Evolutionary conservation across 2,113 vertebrate species (phyloP), one percentile per base, ranked within the genome.

Genomic region (Tachuris rubrigastra): DNA sequence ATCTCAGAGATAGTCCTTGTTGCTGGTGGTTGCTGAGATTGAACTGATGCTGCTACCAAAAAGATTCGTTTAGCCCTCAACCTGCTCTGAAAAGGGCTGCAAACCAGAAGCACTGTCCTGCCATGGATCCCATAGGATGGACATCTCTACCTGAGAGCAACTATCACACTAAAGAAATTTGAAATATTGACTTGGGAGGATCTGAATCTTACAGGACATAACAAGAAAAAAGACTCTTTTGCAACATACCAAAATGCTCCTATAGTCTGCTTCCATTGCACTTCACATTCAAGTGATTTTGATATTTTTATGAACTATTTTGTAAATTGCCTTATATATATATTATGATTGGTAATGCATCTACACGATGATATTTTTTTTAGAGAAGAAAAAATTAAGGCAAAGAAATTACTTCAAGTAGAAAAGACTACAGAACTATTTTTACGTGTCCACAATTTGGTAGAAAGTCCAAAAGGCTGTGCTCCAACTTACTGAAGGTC

Each of bases 391-490:
- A 80, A 20, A 39, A 55, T 33, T 46, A 37, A 69, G 12, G 15
- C 11, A 53, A 60, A 65, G 9, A 52, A n/a, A 88, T 24, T 33
- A 60, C 2, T 21, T 60, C 23, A 55, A 65, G 56, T 4, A 65
- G 6, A 25, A 55, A 78, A 79, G 3, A 17, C 12, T 49, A 7
- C 41, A 73, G 42, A 69, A 52, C 5, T 60, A 17, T n/a, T 76
- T 60, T 79, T 24, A 66, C 3, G 1, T 6, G 13, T 10, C 31
- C 0, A 0, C 41, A 41, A n/a, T 37, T 68, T 66, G 24, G 31
- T 62, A 69, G 46, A 62, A 86, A 80, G 8, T n/a, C 44, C 62
- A n/a, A 68, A 65, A 31, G 20, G 49, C 35, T 79, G 33, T 60
- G 27, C 23, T 79, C 9, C 71, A 65, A 22, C 4, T 42, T 33